A percentile compares a stretch with the other conserved stretches of the same genome.
Evolutionary conservation across 2,888 invertebrate species (phyloP).

Genomic region (Meganola albula): DNA sequence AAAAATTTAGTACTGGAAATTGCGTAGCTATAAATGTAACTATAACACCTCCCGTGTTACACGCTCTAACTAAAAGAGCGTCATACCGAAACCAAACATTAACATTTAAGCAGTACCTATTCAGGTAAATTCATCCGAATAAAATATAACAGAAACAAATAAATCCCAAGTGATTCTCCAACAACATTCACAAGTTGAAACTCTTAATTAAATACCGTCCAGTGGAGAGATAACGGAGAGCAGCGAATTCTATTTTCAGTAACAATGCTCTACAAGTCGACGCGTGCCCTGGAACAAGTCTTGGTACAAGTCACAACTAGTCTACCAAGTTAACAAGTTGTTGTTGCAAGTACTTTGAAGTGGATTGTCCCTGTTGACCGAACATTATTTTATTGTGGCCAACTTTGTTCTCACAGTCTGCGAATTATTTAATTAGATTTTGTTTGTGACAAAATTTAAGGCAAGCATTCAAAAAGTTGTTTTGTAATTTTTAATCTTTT

Average conservation of each 20-base stretch:
- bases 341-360: constrained; percentile 30
- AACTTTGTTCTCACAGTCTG: constrained; percentile 25
- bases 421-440: constrained; percentile 11
- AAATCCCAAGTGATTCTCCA: too few relatives aligned
- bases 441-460: background rate
- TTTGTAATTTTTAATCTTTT: background rate
- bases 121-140: too few relatives aligned
- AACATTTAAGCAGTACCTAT: too few relatives aligned
- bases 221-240: constrained; percentile 38
- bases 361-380: constrained; percentile 28
- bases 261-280: constrained; percentile 30
- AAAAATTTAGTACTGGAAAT: too few relatives aligned
- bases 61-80: too few relatives aligned
- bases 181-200: constrained; percentile 25
- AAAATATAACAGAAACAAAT: too few relatives aligned
- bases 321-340: constrained; percentile 42
- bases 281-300: constrained; percentile 28
- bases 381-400: constrained; percentile 32
- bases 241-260: constrained; percentile 41
- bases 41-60: too few relatives aligned
- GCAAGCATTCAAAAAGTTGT: background rate
- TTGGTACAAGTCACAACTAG: background rate
- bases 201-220: constrained; percentile 43
- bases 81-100: too few relatives aligned
- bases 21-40: too few relatives aligned